These are phyloP conservation scores for Eristalis tenax DNA, from an alignment of 2,888 invertebrate genomes.

Conservation along the genomic window DNA sequence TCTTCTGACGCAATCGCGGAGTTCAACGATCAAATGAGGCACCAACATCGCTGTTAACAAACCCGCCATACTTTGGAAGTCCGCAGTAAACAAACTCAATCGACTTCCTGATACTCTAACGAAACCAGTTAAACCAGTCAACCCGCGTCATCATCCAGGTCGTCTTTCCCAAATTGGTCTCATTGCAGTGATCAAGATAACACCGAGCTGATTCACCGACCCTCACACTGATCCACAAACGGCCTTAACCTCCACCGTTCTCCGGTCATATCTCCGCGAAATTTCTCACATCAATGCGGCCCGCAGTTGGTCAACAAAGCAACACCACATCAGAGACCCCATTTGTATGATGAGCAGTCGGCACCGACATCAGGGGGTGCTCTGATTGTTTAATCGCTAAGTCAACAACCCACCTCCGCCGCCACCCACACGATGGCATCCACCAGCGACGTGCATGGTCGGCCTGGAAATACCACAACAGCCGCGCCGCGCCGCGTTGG, in stretches of 20 bases:
- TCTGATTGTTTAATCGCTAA: conserved; percentile 64
- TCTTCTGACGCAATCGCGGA: too few relatives aligned
- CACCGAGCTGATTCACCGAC: conserved; percentile 37
- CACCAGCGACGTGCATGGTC: conserved; percentile 50
- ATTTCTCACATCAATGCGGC: conserved; percentile 35
- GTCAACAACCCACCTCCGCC: conserved; percentile 14
- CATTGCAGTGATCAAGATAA: background rate
- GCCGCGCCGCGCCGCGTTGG: conserved; percentile 45
- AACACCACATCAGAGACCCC: conserved; percentile 14
- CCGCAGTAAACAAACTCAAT: too few relatives aligned
- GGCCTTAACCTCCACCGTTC: conserved; percentile 50
- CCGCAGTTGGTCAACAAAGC: conserved; percentile 26
- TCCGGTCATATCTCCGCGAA: conserved; percentile 21
- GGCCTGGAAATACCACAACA: conserved; percentile 32
- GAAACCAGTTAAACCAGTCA: too few relatives aligned
- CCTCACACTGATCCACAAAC: conserved; percentile 48
- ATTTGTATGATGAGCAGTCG: conserved; percentile 17
- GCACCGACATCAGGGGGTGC: conserved; percentile 29
- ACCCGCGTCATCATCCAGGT: background rate
- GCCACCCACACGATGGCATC: conserved; percentile 21
- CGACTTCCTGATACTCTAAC: too few relatives aligned
- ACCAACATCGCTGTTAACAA: too few relatives aligned
- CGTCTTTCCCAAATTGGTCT: background rate
- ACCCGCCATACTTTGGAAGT: too few relatives aligned
- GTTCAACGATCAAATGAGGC: too few relatives aligned